Evolutionary conservation across 2,113 vertebrate species (phyloP).

Genomic region (Pipa parva): DNA sequence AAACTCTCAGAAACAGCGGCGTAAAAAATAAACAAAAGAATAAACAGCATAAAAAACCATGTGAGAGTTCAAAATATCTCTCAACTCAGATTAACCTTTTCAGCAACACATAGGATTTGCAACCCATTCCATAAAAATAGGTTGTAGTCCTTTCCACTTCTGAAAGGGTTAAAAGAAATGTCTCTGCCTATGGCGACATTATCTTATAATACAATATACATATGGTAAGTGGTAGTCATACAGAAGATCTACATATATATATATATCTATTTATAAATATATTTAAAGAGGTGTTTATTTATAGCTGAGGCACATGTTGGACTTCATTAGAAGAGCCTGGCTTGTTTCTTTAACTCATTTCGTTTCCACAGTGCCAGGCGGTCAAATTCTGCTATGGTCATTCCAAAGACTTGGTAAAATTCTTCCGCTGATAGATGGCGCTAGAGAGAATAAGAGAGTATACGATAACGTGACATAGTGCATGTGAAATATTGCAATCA

Average conservation of each 20-base stretch:
- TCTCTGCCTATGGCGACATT: slow-evolving; percentile 12
- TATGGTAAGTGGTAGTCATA: slow-evolving; percentile 49
- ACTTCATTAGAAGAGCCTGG: slow-evolving; percentile 81
- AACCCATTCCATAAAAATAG: slow-evolving; percentile 33
- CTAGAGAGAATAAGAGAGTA: slow-evolving; percentile 53
- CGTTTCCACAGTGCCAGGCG: slow-evolving; percentile 96
- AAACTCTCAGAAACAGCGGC: slow-evolving; percentile 34
- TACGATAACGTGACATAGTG: neutral
- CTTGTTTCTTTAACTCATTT: slow-evolving; percentile 97
- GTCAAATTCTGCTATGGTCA: slow-evolving; percentile 94
- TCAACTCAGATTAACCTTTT: slow-evolving; percentile 19
- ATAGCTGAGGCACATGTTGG: slow-evolving; percentile 50
- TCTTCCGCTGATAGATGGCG: slow-evolving; percentile 93
- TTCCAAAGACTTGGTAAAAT: slow-evolving; percentile 92
- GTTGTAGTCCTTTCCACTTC: slow-evolving; percentile 15
- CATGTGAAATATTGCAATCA: neutral
- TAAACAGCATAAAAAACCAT: slow-evolving; percentile 38
- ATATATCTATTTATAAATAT: slow-evolving; percentile 53
- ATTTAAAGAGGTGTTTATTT: slow-evolving; percentile 71
- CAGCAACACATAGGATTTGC: slow-evolving; percentile 20
- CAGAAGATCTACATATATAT: slow-evolving; percentile 61
- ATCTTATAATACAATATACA: slow-evolving; percentile 50
- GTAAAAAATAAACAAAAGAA: slow-evolving; percentile 29
- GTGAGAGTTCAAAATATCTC: slow-evolving; percentile 38
- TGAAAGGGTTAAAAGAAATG: slow-evolving; percentile 21